A percentile compares a stretch with the other conserved stretches of the same genome.
Evolutionary conservation across 2,113 vertebrate genomes (phyloP).

Genomic region (Nanorana parkeri): DNA sequence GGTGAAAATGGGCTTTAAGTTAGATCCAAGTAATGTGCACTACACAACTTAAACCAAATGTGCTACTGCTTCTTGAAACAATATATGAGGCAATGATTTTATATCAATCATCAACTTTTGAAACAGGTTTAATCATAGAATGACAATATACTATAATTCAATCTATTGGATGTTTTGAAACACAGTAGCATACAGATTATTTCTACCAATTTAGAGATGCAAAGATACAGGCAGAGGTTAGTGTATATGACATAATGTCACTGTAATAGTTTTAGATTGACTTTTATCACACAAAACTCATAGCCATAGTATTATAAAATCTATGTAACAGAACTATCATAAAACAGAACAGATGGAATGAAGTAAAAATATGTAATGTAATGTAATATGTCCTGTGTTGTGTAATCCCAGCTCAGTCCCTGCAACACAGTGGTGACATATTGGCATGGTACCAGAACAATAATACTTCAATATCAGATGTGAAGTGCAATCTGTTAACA

Average conservation of each 20-base stretch:
- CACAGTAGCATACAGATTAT: no score
- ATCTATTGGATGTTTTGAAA: no score
- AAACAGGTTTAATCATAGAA: no score
- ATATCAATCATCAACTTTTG: no score
- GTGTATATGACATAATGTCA: neutral
- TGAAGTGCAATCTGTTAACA: conserved; percentile 22
- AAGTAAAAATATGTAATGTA: conserved; percentile 23
- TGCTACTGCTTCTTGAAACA: no score
- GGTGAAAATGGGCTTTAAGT: no score
- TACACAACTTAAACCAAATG: no score
- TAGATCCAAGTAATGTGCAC: no score
- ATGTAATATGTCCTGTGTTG: neutral
- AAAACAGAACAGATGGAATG: conserved; percentile 4
- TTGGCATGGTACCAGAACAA: conserved; percentile 34
- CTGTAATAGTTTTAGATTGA: no score
- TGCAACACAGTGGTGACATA: conserved; percentile 10
- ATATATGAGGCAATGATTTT: no score
- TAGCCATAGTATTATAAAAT: conserved; percentile 7
- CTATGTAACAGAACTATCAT: neutral
- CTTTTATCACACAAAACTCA: conserved; percentile 12
- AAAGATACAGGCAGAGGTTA: neutral
- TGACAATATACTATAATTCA: no score
- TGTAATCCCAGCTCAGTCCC: neutral
- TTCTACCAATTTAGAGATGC: neutral
- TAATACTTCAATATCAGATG: conserved; percentile 42